Evolutionary conservation across 2,797 vertebrate genomes (phyloP), one percentile per base, ranked within the genome.

Genomic region (Artibeus jamaicensis): DNA sequence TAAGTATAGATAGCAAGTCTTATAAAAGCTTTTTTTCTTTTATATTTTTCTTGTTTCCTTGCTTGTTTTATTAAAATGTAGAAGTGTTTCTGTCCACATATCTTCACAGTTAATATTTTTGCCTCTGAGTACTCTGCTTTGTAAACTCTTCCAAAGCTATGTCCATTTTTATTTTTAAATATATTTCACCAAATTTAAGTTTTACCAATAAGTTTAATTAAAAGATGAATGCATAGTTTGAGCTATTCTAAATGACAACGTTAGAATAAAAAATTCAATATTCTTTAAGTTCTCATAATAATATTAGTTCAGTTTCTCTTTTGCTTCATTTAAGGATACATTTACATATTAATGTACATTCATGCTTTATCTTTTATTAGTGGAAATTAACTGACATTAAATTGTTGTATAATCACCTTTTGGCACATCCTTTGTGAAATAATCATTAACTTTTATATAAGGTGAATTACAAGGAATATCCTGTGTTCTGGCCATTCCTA

Each of bases 341-440:
- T 46, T 93, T 62, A 50, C 76, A 26, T 65, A 37, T 74, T 46
- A 10, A 81, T 53, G 57, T 59, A 2, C 77, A 59, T 32, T 16
- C 1, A 81, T 93, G 16, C 7, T 78, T 91, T 82, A 29, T 74
- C 79, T 86, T 86, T 93, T 11, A 91, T 26, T 70, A 90, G 34
- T 79, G 15, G 22, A 1, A 39, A 39, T 92, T 71, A 79, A 50
- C 6, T 26, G 14, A 62, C 0, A 86, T 78, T 37, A 44, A 70
- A 78, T 59, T 82, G 4, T 16, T 68, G 42, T 78, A 68, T 67
- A 78, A n/a, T 42, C n/a, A 29, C 79, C 50, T 77, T 44, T 42
- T 24, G 39, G 32, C 24, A 74, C 3, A 24, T 39, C 3, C 16
- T 95, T 46, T 93, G 34, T 85, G 73, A 39, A 68, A 46, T 9